These are phyloP conservation scores for Pandion haliaetus DNA, from an alignment of 2,113 vertebrate species.

Conservation along the genomic window DNA sequence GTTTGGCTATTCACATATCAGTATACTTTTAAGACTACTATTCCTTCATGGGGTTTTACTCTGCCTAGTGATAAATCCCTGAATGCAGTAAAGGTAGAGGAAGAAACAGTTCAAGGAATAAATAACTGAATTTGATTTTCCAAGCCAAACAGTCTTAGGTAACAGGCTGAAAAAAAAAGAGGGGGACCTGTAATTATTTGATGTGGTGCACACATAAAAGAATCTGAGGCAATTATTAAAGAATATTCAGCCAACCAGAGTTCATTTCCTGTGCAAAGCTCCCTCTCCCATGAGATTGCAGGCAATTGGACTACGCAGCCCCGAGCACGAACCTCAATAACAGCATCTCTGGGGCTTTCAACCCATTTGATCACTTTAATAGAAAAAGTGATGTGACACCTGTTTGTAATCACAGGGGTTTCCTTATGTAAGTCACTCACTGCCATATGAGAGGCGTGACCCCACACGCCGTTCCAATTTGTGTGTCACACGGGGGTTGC, in stretches of 20 bases:
- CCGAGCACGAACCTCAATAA: not conserved
- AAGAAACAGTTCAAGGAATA: not conserved
- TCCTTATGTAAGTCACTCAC: not conserved
- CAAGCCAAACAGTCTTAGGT: not conserved
- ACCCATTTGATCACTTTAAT: slow-evolving; percentile 35
- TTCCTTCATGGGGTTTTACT: not conserved
- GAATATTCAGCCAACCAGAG: not conserved
- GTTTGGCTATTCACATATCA: not conserved
- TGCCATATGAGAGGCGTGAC: not conserved
- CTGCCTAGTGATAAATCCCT: not conserved
- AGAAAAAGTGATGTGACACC: slow-evolving; percentile 33
- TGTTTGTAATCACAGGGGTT: not conserved
- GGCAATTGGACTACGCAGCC: not conserved
- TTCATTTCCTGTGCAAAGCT: slow-evolving; percentile 1
- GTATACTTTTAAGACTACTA: not conserved
- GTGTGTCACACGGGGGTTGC: not conserved
- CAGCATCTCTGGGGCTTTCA: not conserved
- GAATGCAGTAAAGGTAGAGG: not conserved
- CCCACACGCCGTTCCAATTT: not conserved
- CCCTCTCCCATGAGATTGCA: not conserved
- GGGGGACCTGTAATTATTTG: not conserved
- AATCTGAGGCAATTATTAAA: slow-evolving; percentile 6
- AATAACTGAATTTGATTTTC: not conserved
- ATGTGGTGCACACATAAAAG: not conserved
- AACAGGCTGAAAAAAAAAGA: not conserved